Percentiles rank a stretch among this genome's conserved stretches.
These are phyloP conservation scores for Hyalella azteca DNA, from an alignment of 2,888 invertebrate species.

Conservation along the genomic window DNA sequence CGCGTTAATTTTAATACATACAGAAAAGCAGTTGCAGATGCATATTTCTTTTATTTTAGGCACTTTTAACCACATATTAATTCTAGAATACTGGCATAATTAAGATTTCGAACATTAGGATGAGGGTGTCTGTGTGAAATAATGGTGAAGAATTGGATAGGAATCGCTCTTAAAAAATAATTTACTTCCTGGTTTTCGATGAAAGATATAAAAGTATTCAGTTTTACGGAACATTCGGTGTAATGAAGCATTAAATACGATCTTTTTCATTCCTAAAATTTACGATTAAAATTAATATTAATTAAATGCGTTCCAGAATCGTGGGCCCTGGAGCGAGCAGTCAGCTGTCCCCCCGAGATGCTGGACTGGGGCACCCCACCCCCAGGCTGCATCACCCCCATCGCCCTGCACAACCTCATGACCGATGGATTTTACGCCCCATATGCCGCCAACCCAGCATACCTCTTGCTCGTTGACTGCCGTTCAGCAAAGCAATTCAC, in stretches of 20 bases:
- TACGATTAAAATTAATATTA: too few relatives aligned
- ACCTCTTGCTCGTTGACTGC: conserved; percentile 61
- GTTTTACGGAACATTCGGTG: too few relatives aligned
- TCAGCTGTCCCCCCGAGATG: conserved; percentile 59
- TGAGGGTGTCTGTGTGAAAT: too few relatives aligned
- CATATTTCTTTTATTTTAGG: too few relatives aligned
- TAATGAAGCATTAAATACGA: neutral
- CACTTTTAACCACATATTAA: too few relatives aligned
- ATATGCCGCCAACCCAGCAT: conserved; percentile 61
- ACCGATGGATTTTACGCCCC: conserved; percentile 62
- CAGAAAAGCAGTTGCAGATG: too few relatives aligned
- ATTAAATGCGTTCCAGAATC: conserved; percentile 58
- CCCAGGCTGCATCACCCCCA: conserved; percentile 60
- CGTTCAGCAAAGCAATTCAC: conserved; percentile 59
- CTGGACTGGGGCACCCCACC: conserved; percentile 59
- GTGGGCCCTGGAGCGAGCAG: conserved; percentile 59
- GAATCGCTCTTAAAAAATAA: neutral
- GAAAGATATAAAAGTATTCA: too few relatives aligned
- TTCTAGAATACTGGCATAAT: too few relatives aligned
- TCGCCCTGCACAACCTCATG: conserved; percentile 61
- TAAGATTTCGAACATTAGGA: too few relatives aligned
- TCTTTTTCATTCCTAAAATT: neutral
- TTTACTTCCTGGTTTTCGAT: too few relatives aligned
- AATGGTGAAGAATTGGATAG: neutral
- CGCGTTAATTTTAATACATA: too few relatives aligned